Conservation (phyloP, 2,888 invertebrate genomes). For the Phania funesta region DNA sequence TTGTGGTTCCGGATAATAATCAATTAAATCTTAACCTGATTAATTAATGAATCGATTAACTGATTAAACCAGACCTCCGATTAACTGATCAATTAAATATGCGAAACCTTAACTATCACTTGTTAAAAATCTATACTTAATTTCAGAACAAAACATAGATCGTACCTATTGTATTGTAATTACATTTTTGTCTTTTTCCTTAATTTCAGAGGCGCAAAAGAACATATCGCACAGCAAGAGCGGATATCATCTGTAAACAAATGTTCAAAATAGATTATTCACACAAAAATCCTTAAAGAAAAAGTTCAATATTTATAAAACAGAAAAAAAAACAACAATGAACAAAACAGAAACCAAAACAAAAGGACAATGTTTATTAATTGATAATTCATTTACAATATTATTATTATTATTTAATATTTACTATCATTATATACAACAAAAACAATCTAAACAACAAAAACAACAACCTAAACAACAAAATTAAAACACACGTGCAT, state of each 20-base stretch:
- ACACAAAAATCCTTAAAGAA: constrained; percentile 12
- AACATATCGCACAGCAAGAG: constrained; percentile 68
- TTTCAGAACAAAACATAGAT: too few species aligned
- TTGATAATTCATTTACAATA: constrained; percentile 61
- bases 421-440: constrained; percentile 55
- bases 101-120: too few species aligned
- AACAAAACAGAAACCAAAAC: constrained; percentile 24
- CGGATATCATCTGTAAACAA: constrained; percentile 57
- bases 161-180: background rate
- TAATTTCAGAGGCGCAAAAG: constrained; percentile 68
- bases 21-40: too few species aligned
- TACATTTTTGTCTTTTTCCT: background rate
- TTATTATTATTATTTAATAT: constrained; percentile 34
- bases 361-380: constrained; percentile 62
- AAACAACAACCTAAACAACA: background rate
- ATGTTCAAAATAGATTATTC: constrained; percentile 57
- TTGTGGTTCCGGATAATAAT: too few species aligned
- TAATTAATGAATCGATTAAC: too few species aligned
- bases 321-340: background rate
- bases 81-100: too few species aligned
- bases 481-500: constrained; percentile 15
- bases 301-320: background rate
- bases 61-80: too few species aligned
- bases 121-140: too few species aligned
- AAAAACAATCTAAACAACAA: constrained; percentile 10